Conservation (phyloP, 2,113 vertebrate genomes). For the Seriola aureovittata region DNA sequence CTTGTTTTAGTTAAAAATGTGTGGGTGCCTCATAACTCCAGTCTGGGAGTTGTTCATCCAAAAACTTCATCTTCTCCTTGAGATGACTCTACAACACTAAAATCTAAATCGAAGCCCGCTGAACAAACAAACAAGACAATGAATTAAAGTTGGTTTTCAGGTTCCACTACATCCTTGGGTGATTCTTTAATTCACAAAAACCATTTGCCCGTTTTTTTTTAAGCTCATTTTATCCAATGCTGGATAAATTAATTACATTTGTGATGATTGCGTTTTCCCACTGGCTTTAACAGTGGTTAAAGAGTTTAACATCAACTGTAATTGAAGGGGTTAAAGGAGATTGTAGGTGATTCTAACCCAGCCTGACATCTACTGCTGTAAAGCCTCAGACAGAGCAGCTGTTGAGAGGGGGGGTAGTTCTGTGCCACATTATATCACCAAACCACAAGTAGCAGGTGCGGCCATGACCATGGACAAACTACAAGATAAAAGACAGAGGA, state of each 20-base stretch:
- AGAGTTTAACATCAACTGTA: slow-evolving; percentile 57
- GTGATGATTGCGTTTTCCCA: slow-evolving; percentile 4
- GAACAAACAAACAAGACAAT: not conserved
- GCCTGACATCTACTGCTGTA: slow-evolving; percentile 26
- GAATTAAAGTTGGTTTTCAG: fast-evolving
- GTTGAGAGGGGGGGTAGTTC: not conserved
- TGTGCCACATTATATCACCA: slow-evolving; percentile 42
- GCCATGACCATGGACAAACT: not conserved
- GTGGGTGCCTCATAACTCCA: no score
- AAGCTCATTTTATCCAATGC: not conserved
- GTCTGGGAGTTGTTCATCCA: not conserved
- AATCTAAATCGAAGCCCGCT: not conserved
- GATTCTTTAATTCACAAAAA: not conserved
- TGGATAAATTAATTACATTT: slow-evolving; percentile 30
- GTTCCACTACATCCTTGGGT: not conserved
- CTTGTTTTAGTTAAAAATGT: no score
- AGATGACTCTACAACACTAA: not conserved
- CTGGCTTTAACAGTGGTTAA: slow-evolving; percentile 34
- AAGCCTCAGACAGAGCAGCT: slow-evolving; percentile 68
- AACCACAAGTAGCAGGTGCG: slow-evolving; percentile 72
- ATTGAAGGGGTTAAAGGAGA: slow-evolving; percentile 52
- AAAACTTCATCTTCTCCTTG: not conserved
- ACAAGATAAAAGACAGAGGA: slow-evolving; percentile 7
- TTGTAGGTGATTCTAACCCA: slow-evolving; percentile 36
- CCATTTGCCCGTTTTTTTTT: not conserved